Percentiles rank a stretch among this genome's conserved stretches.
Conservation (phyloP, 2,888 invertebrate species). For the Uropetala carovei region DNA sequence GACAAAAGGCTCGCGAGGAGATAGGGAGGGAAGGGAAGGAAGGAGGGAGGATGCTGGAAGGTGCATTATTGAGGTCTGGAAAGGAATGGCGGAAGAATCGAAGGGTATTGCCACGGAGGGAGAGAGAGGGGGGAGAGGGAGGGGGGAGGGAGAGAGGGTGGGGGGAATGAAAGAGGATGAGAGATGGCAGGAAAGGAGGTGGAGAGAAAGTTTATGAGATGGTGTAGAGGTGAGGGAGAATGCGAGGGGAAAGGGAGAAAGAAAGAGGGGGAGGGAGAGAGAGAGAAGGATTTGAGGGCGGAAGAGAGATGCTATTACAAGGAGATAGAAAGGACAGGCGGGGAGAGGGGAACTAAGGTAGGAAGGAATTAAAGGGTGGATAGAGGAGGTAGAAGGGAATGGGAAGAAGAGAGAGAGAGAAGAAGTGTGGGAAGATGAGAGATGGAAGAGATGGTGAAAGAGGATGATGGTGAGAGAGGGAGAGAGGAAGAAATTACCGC, state of each 20-base stretch:
- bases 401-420: too few species aligned
- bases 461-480: too few species aligned
- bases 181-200: neutral
- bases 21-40: neutral
- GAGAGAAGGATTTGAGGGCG: too few species aligned
- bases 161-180: neutral
- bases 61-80: slow-evolving; percentile 56
- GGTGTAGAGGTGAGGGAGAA: neutral
- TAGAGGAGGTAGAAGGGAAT: neutral
- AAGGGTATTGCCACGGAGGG: slow-evolving; percentile 10
- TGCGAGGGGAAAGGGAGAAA: neutral
- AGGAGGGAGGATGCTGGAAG: slow-evolving; percentile 21
- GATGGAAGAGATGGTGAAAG: too few species aligned
- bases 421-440: too few species aligned
- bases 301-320: too few species aligned
- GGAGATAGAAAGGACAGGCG: neutral
- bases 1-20: slow-evolving; percentile 28
- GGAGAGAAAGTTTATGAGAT: neutral
- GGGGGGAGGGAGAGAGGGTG: neutral
- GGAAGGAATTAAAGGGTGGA: neutral
- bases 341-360: neutral
- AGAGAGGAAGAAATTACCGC: too few species aligned
- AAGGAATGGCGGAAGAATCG: slow-evolving; percentile 54
- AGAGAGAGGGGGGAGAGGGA: neutral
- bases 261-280: too few species aligned